These are phyloP conservation scores for Zosterops borbonicus DNA, from an alignment of 2,113 vertebrate species.

Conservation along the genomic window DNA sequence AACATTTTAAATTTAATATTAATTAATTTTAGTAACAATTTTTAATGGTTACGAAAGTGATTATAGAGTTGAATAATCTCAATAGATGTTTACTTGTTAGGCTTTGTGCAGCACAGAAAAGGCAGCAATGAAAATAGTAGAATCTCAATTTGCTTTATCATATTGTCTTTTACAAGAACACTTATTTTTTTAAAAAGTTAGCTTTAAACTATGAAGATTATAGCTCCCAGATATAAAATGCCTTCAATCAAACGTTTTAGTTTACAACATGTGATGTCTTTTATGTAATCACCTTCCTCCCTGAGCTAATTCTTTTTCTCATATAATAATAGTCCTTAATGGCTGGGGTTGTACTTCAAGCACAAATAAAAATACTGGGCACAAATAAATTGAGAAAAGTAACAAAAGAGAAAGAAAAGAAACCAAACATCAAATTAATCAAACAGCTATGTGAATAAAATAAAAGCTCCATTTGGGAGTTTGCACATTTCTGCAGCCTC, in stretches of 20 bases:
- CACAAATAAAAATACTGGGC: neutral
- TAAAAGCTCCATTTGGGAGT: neutral
- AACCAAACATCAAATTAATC: neutral
- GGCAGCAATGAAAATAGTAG: neutral
- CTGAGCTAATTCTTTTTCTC: neutral
- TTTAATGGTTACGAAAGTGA: rapidly evolving
- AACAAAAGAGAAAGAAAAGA: neutral
- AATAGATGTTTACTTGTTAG: neutral
- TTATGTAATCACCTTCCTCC: neutral
- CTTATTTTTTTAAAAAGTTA: neutral
- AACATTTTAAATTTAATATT: neutral
- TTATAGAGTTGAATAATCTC: neutral
- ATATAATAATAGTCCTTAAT: neutral
- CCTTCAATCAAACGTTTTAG: neutral
- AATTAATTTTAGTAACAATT: too few relatives aligned
- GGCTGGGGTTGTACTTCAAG: neutral
- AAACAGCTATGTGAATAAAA: neutral
- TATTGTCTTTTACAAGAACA: neutral
- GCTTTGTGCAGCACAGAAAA: neutral
- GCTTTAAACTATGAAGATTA: neutral
- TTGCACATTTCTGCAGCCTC: slow-evolving; percentile 21
- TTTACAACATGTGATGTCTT: neutral
- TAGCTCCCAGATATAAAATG: neutral
- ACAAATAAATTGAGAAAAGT: neutral
- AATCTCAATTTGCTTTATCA: neutral